These are phyloP conservation scores for Leptinotarsa defecta DNA, from an alignment of 1,140 invertebrate species.

Conservation along the genomic window DNA sequence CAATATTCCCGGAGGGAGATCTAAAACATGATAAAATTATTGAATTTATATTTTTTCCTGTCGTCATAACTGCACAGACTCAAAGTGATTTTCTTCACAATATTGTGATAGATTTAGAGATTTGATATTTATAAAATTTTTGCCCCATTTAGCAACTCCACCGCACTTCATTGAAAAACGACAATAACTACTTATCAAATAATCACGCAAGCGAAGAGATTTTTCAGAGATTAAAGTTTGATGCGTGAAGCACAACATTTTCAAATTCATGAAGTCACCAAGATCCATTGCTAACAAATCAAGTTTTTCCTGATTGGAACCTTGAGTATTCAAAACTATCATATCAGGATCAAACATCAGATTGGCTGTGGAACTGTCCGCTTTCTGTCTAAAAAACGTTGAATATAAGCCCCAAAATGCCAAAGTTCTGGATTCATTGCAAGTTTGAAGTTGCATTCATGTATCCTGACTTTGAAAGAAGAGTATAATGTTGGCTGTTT, in stretches of 20 bases:
- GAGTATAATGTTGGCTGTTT: slow-evolving; percentile 8
- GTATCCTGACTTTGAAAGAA: slow-evolving; percentile 1
- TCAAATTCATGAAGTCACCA: background rate
- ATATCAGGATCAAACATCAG: background rate
- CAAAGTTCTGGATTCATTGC: slow-evolving; percentile 9
- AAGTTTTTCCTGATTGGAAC: background rate
- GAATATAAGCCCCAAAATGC: background rate
- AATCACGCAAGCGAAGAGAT: background rate
- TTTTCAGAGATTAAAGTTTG: background rate
- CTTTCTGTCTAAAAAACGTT: background rate
- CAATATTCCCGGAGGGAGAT: slow-evolving; percentile 1
- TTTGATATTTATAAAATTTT: background rate
- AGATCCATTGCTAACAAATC: background rate
- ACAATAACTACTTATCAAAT: background rate
- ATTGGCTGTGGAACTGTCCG: background rate
- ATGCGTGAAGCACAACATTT: background rate
- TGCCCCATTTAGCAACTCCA: background rate
- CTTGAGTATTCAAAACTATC: background rate
- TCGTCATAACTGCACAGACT: background rate
- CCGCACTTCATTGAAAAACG: background rate
- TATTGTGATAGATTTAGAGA: background rate
- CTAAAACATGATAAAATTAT: background rate
- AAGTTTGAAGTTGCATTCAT: background rate
- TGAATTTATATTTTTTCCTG: background rate
- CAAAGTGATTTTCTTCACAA: background rate